These are phyloP conservation scores for Drosophila ezoana DNA, from an alignment of 2,888 invertebrate genomes.

Conservation along the genomic window DNA sequence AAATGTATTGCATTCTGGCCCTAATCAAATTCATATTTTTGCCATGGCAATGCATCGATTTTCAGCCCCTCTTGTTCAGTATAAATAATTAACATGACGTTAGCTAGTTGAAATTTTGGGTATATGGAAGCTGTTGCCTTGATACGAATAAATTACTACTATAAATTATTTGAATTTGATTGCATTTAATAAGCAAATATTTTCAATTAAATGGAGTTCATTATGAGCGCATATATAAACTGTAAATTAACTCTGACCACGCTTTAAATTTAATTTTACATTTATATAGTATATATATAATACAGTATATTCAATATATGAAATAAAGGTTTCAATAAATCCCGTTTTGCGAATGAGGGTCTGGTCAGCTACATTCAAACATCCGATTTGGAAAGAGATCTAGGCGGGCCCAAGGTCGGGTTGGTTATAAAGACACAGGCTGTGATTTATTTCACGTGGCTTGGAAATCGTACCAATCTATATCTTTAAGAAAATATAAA, in stretches of 20 bases:
- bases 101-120: slow-evolving; percentile 48
- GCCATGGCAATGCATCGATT: slow-evolving; percentile 29
- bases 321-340: neutral
- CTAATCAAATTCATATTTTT: slow-evolving; percentile 13
- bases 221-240: slow-evolving; percentile 29
- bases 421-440: too few relatives aligned
- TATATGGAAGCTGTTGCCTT: slow-evolving; percentile 5
- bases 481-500: too few relatives aligned
- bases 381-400: too few relatives aligned
- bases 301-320: neutral
- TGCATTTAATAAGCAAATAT: slow-evolving; percentile 61
- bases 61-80: slow-evolving; percentile 15
- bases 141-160: slow-evolving; percentile 25
- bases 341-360: too few relatives aligned
- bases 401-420: too few relatives aligned
- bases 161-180: slow-evolving; percentile 59
- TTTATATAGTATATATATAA: neutral
- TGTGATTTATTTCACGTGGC: too few relatives aligned
- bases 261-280: neutral
- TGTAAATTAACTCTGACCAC: slow-evolving; percentile 4
- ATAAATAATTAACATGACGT: slow-evolving; percentile 66
- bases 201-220: slow-evolving; percentile 48
- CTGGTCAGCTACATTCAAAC: too few relatives aligned
- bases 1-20: slow-evolving; percentile 35
- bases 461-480: too few relatives aligned